These are phyloP conservation scores for Pyxicephalus adspersus DNA, from an alignment of 2,113 vertebrate genomes.

Conservation along the genomic window DNA sequence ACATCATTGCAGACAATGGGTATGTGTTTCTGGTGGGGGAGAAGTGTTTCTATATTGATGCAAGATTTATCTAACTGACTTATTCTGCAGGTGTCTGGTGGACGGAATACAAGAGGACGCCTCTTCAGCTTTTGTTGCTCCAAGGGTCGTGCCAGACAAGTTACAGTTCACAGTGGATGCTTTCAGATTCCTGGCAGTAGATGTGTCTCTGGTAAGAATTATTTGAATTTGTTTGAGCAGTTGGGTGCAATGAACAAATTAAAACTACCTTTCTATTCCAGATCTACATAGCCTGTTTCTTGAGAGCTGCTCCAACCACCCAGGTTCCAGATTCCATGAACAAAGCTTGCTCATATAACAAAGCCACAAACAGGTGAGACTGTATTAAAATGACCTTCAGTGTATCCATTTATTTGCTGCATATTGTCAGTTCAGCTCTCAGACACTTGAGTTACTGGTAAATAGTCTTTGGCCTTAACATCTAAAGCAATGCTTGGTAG, in stretches of 20 bases:
- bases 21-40: constrained; percentile 6
- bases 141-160: constrained; percentile 51
- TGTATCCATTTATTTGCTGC: background rate
- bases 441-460: no score
- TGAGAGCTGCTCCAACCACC: constrained; percentile 59
- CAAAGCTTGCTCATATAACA: background rate
- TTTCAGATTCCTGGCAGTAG: constrained; percentile 64
- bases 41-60: background rate
- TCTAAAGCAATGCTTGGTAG: background rate
- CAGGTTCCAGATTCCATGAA: constrained; percentile 63
- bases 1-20: constrained; percentile 66
- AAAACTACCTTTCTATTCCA: constrained; percentile 8
- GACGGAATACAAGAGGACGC: constrained; percentile 60
- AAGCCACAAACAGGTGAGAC: background rate
- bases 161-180: constrained; percentile 60
- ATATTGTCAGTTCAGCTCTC: background rate
- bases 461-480: no score
- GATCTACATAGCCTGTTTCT: constrained; percentile 68
- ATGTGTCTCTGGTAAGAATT: constrained; percentile 64
- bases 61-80: background rate
- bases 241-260: no score
- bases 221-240: background rate
- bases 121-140: constrained; percentile 52
- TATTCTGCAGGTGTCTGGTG: constrained; percentile 58
- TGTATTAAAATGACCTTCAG: background rate